Percentiles rank a stretch among this genome's conserved stretches.
phyloP scores from a whole-genome alignment of 2,888 invertebrate genomes.

The Caenorhabditis sinica region DNA sequence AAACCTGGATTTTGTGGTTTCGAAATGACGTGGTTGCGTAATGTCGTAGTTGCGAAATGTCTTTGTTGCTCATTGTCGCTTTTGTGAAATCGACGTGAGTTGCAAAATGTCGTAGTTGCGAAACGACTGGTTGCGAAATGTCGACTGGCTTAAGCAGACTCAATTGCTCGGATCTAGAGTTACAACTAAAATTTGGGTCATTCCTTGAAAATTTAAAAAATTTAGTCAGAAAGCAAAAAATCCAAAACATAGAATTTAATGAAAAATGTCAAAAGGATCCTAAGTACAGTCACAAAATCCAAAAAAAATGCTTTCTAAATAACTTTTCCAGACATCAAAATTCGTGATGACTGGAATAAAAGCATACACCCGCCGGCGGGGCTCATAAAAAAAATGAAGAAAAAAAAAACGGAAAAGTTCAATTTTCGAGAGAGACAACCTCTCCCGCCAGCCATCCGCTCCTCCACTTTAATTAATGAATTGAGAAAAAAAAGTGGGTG shows the following conservation, averaged over 20 bases:
- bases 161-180: too few species aligned
- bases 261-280: not conserved
- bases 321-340: not conserved
- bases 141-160: too few species aligned
- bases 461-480: slow-evolving; percentile 30
- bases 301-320: not conserved
- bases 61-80: too few species aligned
- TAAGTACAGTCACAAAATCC: not conserved
- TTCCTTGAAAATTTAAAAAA: too few species aligned
- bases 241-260: slow-evolving; percentile 2
- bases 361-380: not conserved
- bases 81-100: too few species aligned
- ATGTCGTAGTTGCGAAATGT: too few species aligned
- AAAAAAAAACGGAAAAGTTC: slow-evolving; percentile 27
- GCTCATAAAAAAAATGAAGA: not conserved
- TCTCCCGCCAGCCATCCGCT: not conserved
- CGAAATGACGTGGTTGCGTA: too few species aligned
- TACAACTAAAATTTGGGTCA: too few species aligned
- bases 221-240: too few species aligned
- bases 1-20: too few species aligned
- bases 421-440: slow-evolving; percentile 24
- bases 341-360: not conserved
- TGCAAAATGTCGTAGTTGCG: too few species aligned
- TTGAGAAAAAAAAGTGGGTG: slow-evolving; percentile 5
- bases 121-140: too few species aligned